Conservation (phyloP, 2,888 invertebrate species). For the Chymomyza caudatula region DNA sequence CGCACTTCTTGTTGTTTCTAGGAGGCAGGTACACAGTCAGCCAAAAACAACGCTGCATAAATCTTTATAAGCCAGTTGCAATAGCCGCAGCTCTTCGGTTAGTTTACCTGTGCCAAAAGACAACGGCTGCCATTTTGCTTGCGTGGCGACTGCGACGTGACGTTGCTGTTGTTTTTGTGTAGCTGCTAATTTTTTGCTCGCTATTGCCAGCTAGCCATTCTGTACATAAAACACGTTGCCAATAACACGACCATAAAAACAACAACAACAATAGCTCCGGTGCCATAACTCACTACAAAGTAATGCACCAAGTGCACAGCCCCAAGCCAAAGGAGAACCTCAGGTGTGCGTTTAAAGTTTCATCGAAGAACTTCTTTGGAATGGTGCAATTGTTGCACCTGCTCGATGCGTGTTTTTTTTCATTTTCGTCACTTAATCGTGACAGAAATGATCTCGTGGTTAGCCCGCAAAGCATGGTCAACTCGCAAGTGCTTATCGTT, state of each 20-base stretch:
- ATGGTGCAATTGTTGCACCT: not conserved
- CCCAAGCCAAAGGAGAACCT: not conserved
- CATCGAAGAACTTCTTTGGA: not conserved
- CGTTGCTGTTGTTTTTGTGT: not conserved
- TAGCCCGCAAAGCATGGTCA: not conserved
- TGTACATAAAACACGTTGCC: conserved; percentile 65
- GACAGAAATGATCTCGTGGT: not conserved
- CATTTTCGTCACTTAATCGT: not conserved
- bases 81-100: conserved; percentile 37
- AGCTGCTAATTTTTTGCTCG: conserved; percentile 59
- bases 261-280: conserved; percentile 53
- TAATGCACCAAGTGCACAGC: conserved; percentile 48
- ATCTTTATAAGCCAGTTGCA: conserved; percentile 65
- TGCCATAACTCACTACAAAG: conserved; percentile 64
- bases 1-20: not conserved
- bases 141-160: not conserved
- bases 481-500: not conserved
- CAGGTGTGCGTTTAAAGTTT: not conserved
- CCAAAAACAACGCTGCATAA: conserved; percentile 54
- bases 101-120: conserved; percentile 46
- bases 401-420: not conserved
- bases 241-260: conserved; percentile 41
- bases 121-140: conserved; percentile 50
- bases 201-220: conserved; percentile 47
- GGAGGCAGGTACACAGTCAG: conserved; percentile 30